Evolutionary conservation across 2,113 vertebrate species (phyloP).

Genomic region (Engraulis encrasicolus): DNA sequence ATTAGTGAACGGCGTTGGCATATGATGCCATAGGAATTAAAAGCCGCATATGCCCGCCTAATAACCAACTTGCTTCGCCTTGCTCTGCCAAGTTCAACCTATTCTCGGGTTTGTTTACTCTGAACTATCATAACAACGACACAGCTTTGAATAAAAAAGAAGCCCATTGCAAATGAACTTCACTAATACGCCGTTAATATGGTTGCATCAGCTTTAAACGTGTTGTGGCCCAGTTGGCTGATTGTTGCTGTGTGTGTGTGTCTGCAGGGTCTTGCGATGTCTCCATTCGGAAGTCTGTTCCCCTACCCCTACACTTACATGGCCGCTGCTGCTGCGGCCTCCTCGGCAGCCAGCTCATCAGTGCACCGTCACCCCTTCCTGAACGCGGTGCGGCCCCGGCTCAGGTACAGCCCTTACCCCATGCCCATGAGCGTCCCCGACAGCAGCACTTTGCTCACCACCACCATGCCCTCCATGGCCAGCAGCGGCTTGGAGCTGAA

Average conservation of each 20-base stretch:
- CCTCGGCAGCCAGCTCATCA: conserved; percentile 83
- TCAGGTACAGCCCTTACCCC: conserved; percentile 95
- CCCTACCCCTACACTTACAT: conserved; percentile 97
- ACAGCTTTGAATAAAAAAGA: neutral
- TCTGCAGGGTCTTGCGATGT: conserved; percentile 92
- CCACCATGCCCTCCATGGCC: conserved; percentile 80
- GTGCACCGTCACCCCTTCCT: conserved; percentile 93
- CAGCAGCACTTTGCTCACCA: conserved; percentile 85
- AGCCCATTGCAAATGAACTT: too few relatives aligned
- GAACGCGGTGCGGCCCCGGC: conserved; percentile 88
- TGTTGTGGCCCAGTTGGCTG: neutral
- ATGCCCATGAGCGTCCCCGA: conserved; percentile 88
- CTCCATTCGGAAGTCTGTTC: conserved; percentile 92
- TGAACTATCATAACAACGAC: neutral
- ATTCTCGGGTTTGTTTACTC: neutral
- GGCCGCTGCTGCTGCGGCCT: conserved; percentile 88
- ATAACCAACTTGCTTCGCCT: neutral
- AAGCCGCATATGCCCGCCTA: neutral
- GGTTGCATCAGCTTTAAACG: neutral
- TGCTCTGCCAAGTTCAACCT: neutral
- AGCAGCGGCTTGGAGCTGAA: conserved; percentile 76
- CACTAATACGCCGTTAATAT: neutral
- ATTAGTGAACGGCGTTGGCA: neutral
- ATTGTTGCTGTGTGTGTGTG: neutral
- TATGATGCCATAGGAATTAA: neutral